Evolutionary conservation across 2,113 vertebrate genomes (phyloP).

Genomic region (Odocoileus hemionus): DNA sequence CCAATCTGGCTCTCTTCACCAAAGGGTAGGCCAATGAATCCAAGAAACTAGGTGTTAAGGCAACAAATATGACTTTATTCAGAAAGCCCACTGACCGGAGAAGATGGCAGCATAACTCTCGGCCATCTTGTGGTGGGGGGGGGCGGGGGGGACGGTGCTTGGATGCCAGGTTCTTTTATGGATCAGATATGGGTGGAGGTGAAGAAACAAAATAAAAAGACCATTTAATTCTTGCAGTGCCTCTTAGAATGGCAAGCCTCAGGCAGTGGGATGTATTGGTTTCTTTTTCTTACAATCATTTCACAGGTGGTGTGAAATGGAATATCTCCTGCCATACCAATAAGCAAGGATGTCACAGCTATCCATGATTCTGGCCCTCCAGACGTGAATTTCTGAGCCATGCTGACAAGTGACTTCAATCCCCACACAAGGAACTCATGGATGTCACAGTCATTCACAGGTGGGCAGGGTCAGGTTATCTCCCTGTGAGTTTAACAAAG

Average conservation of each 20-base stretch:
- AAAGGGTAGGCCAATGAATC: neutral
- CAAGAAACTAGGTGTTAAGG: neutral
- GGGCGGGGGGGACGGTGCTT: rapidly evolving
- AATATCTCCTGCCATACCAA: neutral
- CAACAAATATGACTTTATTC: neutral
- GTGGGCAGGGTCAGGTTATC: neutral
- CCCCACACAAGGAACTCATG: neutral
- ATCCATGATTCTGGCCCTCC: neutral
- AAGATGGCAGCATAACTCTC: neutral
- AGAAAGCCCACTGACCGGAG: rapidly evolving
- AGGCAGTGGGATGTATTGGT: neutral
- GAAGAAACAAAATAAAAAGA: neutral
- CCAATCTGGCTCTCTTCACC: neutral
- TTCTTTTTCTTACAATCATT: neutral
- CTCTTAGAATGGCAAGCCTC: neutral
- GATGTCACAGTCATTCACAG: neutral
- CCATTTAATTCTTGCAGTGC: neutral
- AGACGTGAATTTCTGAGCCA: neutral
- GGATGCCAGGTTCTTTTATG: neutral
- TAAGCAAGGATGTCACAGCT: neutral
- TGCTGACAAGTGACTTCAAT: neutral
- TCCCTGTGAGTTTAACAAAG: neutral
- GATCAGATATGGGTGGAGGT: neutral
- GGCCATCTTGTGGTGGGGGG: neutral
- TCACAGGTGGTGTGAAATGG: neutral